Conservation (phyloP, 2,888 invertebrate genomes). For the Pycnomerus fuliginosus region DNA sequence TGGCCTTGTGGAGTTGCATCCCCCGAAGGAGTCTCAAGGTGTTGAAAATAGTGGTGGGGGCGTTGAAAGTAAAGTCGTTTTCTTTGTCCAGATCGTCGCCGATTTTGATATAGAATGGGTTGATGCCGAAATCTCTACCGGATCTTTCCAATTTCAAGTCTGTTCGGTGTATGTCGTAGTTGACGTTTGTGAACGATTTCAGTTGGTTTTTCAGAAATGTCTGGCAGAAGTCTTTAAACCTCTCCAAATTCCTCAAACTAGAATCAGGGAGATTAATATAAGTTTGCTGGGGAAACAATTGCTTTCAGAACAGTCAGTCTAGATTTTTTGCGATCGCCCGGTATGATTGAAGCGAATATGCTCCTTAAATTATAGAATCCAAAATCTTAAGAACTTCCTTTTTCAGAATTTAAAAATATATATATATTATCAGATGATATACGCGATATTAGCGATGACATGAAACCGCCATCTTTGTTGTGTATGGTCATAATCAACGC, state of each 20-base stretch:
- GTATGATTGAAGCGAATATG: too few relatives aligned
- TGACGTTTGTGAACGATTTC: too few relatives aligned
- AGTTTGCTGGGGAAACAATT: too few relatives aligned
- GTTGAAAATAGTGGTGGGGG: slow-evolving; percentile 79
- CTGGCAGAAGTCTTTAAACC: slow-evolving; percentile 56
- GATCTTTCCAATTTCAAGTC: slow-evolving; percentile 44
- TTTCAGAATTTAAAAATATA: too few relatives aligned
- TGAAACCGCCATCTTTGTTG: too few relatives aligned
- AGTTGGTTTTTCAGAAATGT: slow-evolving; percentile 60
- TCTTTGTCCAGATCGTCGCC: slow-evolving; percentile 48
- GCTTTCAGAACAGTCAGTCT: too few relatives aligned
- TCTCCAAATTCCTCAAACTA: slow-evolving; percentile 45
- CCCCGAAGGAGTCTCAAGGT: slow-evolving; percentile 82
- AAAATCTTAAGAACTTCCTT: too few relatives aligned
- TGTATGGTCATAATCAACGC: too few relatives aligned
- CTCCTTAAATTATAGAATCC: too few relatives aligned
- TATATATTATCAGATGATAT: too few relatives aligned
- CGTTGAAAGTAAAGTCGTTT: slow-evolving; percentile 68
- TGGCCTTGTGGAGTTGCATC: slow-evolving; percentile 86
- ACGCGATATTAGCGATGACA: too few relatives aligned
- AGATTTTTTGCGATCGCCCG: too few relatives aligned
- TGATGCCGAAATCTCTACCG: slow-evolving; percentile 65
- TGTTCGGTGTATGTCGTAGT: slow-evolving; percentile 15
- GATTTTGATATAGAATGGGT: slow-evolving; percentile 72
- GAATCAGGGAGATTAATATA: slow-evolving; percentile 27